Evolutionary conservation across 1,140 invertebrate species (phyloP).

Genomic region (Pseudomyrmex concolor): DNA sequence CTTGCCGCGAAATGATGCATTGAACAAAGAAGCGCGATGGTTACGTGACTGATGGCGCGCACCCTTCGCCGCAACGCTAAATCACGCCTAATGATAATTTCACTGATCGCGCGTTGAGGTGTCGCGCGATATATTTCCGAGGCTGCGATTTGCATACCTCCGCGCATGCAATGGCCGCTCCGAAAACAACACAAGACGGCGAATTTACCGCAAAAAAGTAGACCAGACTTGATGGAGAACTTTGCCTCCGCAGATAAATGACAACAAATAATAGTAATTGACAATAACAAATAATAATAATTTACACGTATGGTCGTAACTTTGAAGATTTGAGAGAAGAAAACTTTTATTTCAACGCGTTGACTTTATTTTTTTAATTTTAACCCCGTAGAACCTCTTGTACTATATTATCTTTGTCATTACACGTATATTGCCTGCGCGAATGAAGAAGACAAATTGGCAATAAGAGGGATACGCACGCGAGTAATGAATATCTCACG

Average conservation of each 20-base stretch:
- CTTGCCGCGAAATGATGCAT: constrained; percentile 15
- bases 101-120: constrained; percentile 36
- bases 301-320: no score
- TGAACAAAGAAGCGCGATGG: constrained; percentile 29
- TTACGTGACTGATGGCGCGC: constrained; percentile 44
- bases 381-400: no score
- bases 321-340: no score
- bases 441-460: no score
- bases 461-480: no score
- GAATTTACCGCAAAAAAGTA: neutral
- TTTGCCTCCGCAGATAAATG: neutral
- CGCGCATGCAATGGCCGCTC: constrained; percentile 1
- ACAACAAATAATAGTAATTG: constrained; percentile 6
- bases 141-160: constrained; percentile 23
- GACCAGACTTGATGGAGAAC: neutral
- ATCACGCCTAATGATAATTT: constrained; percentile 37
- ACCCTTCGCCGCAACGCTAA: constrained; percentile 30
- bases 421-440: no score
- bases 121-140: neutral
- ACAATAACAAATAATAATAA: constrained; percentile 15
- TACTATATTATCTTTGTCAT: no score
- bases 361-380: no score
- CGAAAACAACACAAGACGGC: neutral
- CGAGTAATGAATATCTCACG: no score
- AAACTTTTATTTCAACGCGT: no score